Base-by-base conservation (phyloP, 2,113 vertebrate species). In the Strix uralensis region DNA sequence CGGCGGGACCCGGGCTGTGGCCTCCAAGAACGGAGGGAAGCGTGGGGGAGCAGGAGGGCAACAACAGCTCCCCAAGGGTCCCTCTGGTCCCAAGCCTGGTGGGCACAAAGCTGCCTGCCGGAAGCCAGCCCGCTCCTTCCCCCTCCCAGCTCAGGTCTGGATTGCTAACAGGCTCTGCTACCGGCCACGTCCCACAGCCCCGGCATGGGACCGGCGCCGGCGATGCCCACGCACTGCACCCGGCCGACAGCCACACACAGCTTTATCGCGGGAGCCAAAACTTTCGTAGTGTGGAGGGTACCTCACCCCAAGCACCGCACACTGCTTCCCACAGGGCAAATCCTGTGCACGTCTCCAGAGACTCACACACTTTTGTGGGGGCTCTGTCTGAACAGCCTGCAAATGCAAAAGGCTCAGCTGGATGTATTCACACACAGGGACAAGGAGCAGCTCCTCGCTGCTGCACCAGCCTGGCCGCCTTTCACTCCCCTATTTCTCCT, bases 201-300 rank as follows among this genome's bases (percentile, higher is more conserved):
- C 0, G 0, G 65, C 73, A 23, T 0, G 0, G 75, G 34, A 83
- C 2, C 0, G 0, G 88, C 3, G 0, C n/a, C 1, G 2, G 15
- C 2, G 1, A 36, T 42, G 70, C 46, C 75, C 86, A 7, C 3
- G 1, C 23, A 0, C 30, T 4, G 59, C 63, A 19, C 38, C 27
- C 5, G 0, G 36, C 51, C 4, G 7, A 32, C 7, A 36, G 26
- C 47, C 47, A 3, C 1, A 2, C 69, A 40, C 22, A 7, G 79
- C 71, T 61, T 49, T 13, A 62, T 13, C 2, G 0, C 5, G 22
- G 81, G 52, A 78, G 70, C 70, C 57, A 12, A 5, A 55, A 5
- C n/a, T 63, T 2, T 21, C 1, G 11, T 2, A 10, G 73, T 14
- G 0, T 2, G 26, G 30, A 51, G 40, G 11, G 30, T 7, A 42